Evolutionary conservation across 2,888 invertebrate species (phyloP).

Genomic region (Drosophila cracens): DNA sequence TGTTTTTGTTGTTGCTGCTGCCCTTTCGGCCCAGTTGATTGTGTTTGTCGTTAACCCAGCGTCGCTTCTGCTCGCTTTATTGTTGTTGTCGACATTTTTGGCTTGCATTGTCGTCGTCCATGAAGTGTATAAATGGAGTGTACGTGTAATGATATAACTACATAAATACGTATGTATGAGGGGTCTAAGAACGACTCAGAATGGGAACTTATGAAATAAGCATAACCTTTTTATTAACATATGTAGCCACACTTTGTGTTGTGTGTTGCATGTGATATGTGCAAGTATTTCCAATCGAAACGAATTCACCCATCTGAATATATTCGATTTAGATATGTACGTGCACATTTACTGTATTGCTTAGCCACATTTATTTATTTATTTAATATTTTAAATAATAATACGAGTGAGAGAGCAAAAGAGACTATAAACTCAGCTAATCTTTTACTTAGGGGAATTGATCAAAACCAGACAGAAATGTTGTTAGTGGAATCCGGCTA

Average conservation of each 20-base stretch:
- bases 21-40: constrained; percentile 57
- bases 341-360: background rate
- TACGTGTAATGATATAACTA: constrained; percentile 1
- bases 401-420: background rate
- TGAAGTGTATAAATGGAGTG: background rate
- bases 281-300: background rate
- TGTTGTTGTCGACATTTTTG: background rate
- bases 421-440: background rate
- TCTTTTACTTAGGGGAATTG: background rate
- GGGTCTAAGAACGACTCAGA: background rate
- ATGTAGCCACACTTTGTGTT: background rate
- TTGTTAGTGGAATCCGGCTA: background rate
- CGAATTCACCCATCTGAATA: background rate
- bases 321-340: background rate
- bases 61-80: background rate
- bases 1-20: constrained; percentile 17
- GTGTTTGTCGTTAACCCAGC: constrained; percentile 54
- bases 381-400: background rate
- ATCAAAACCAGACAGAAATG: background rate
- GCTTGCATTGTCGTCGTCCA: background rate
- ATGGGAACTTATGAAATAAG: background rate
- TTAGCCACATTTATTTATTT: background rate
- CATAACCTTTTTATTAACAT: background rate
- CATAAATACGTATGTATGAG: background rate
- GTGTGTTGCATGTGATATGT: background rate